These are phyloP conservation scores for Bombus superbus DNA, from an alignment of 1,140 invertebrate species.

Conservation along the genomic window DNA sequence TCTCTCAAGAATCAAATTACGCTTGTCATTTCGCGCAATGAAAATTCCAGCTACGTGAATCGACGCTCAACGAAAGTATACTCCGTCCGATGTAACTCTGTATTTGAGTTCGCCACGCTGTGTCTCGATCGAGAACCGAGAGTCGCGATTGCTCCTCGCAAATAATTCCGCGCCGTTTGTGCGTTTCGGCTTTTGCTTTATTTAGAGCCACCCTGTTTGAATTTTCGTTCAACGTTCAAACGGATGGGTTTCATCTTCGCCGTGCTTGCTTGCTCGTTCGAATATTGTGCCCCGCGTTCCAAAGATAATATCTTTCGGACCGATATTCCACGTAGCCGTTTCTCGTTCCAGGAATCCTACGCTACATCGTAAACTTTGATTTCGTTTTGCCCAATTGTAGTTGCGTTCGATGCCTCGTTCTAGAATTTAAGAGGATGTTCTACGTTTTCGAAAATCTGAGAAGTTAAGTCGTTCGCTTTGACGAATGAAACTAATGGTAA, in stretches of 20 bases:
- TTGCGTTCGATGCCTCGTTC: not conserved
- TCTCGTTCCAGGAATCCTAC: not conserved
- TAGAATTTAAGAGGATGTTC: not conserved
- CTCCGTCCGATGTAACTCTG: not conserved
- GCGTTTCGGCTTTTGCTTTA: conserved; percentile 20
- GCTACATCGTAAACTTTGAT: not conserved
- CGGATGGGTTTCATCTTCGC: conserved; percentile 25
- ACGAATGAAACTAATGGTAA: not conserved
- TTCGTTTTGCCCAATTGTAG: not conserved
- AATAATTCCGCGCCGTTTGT: conserved; percentile 17
- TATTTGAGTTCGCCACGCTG: not conserved
- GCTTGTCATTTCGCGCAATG: not conserved
- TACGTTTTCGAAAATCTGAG: not conserved
- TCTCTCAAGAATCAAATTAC: conserved; percentile 15
- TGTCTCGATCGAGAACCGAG: conserved; percentile 37
- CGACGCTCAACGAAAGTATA: not conserved
- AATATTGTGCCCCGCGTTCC: not conserved
- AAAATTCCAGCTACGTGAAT: not conserved
- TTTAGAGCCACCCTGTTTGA: conserved; percentile 28
- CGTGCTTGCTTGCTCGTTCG: not conserved
- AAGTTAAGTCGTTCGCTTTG: not conserved
- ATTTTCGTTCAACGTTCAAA: conserved; percentile 35
- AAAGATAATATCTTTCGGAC: not conserved
- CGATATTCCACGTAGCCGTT: not conserved
- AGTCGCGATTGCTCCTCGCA: conserved; percentile 32